These are phyloP conservation scores for Galerucella nymphaeae DNA, from an alignment of 2,888 invertebrate genomes.

Conservation along the genomic window DNA sequence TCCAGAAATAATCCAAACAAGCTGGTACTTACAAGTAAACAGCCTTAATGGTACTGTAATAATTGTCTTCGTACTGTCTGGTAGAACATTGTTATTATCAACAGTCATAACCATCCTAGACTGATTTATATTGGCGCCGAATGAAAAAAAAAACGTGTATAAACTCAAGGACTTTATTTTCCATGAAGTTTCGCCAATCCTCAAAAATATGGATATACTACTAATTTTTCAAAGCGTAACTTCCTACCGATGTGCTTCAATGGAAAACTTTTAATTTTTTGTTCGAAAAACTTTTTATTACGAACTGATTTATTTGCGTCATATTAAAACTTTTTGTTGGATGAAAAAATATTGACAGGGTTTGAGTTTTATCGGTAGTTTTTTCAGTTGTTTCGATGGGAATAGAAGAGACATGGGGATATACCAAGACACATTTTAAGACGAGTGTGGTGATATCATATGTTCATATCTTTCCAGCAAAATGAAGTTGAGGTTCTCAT, in stretches of 20 bases:
- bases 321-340: not conserved
- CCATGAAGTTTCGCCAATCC: not conserved
- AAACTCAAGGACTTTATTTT: slow-evolving; percentile 4
- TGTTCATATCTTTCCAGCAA: too few relatives aligned
- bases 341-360: not conserved
- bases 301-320: not conserved
- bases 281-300: not conserved
- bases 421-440: too few relatives aligned
- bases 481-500: too few relatives aligned
- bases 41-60: too few relatives aligned
- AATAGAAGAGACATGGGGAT: too few relatives aligned
- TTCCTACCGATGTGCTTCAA: not conserved
- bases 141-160: not conserved
- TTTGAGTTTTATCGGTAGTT: not conserved
- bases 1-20: too few relatives aligned
- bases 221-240: not conserved
- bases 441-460: too few relatives aligned
- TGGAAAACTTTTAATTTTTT: not conserved
- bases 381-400: not conserved
- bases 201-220: slow-evolving; percentile 8
- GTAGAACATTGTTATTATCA: too few relatives aligned
- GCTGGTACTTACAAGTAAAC: too few relatives aligned
- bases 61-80: too few relatives aligned
- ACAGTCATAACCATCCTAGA: not conserved
- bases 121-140: slow-evolving; percentile 10